These are phyloP conservation scores for Syngnathus scovelli DNA, from an alignment of 2,113 vertebrate genomes.

Conservation along the genomic window DNA sequence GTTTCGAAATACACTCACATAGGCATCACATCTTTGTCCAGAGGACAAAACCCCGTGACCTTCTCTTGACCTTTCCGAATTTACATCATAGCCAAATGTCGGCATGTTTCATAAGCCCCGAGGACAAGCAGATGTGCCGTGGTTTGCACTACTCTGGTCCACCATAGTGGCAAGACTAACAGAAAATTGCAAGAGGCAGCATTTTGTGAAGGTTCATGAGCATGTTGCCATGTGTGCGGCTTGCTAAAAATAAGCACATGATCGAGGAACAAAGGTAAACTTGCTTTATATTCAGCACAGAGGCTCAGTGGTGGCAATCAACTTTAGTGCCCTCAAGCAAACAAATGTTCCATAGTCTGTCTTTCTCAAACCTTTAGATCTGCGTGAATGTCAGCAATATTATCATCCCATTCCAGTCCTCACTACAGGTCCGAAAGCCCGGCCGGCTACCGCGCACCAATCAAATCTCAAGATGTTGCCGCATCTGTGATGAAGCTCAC, in stretches of 20 bases:
- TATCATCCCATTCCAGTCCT: constrained; percentile 35
- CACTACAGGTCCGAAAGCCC: constrained; percentile 31
- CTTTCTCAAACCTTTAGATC: constrained; percentile 64
- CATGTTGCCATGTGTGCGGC: constrained; percentile 19
- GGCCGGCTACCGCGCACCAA: constrained; percentile 19
- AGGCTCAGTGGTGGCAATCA: constrained; percentile 49
- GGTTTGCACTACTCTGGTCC: constrained; percentile 19
- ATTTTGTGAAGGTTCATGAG: constrained; percentile 18
- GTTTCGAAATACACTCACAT: background rate
- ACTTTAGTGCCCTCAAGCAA: constrained; percentile 63
- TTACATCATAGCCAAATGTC: constrained; percentile 29
- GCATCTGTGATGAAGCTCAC: constrained; percentile 36
- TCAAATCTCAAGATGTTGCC: constrained; percentile 57
- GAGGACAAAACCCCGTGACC: constrained; percentile 34
- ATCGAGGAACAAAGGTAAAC: constrained; percentile 35
- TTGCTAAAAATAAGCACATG: constrained; percentile 32
- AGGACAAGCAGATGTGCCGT: constrained; percentile 54
- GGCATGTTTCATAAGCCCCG: constrained; percentile 52
- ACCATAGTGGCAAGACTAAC: constrained; percentile 10
- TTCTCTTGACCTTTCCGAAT: constrained; percentile 61
- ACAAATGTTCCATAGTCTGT: constrained; percentile 68
- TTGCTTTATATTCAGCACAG: constrained; percentile 59
- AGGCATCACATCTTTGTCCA: constrained; percentile 9
- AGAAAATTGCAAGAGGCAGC: constrained; percentile 21
- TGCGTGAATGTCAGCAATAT: constrained; percentile 68